Evolutionary conservation across 2,797 vertebrate species (phyloP).

Genomic region (Falco peregrinus): DNA sequence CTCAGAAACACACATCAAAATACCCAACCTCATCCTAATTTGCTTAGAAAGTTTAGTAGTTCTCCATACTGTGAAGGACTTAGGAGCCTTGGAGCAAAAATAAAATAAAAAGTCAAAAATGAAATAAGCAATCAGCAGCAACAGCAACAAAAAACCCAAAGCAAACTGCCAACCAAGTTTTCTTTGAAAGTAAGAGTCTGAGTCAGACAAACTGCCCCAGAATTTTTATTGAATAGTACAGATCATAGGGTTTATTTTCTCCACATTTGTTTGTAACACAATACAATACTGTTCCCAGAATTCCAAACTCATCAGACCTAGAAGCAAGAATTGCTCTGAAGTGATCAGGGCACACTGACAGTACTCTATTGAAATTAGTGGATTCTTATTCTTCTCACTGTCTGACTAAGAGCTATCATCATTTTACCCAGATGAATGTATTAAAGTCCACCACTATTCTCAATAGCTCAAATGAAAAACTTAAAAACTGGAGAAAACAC

Average conservation of each 20-base stretch:
- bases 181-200: background rate
- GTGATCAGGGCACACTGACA: background rate
- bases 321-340: background rate
- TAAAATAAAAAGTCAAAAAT: background rate
- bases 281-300: background rate
- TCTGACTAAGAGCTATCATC: background rate
- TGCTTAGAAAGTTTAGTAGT: background rate
- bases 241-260: background rate
- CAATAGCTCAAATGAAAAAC: background rate
- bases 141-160: background rate
- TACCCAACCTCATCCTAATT: background rate
- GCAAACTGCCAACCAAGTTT: background rate
- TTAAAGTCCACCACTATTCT: background rate
- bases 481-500: background rate
- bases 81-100: background rate
- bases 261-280: rapidly evolving
- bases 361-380: background rate
- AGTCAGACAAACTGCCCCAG: background rate
- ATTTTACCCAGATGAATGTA: background rate
- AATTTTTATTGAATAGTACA: background rate
- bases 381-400: background rate
- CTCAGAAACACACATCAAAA: background rate
- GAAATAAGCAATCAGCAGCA: rapidly evolving
- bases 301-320: background rate
- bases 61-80: background rate